Evolutionary conservation across 2,113 vertebrate species (phyloP).

Genomic region (Alligator mississippiensis): DNA sequence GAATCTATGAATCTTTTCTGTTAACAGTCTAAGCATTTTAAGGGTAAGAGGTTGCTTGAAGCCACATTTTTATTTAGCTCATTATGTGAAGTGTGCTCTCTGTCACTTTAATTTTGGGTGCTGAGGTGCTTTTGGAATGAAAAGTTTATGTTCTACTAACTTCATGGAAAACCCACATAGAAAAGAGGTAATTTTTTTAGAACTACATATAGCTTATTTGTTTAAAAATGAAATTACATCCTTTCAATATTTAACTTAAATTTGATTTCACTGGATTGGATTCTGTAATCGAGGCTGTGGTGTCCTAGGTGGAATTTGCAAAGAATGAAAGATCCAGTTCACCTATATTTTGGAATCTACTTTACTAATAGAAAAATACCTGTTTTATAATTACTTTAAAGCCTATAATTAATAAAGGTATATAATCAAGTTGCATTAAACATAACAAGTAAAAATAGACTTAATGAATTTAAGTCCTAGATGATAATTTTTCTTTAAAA

Average conservation of each 20-base stretch:
- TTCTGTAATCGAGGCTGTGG: neutral
- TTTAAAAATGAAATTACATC: neutral
- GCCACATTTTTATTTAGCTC: neutral
- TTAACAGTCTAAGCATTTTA: neutral
- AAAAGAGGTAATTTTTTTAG: neutral
- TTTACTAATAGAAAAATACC: neutral
- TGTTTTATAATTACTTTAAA: neutral
- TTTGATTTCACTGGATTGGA: neutral
- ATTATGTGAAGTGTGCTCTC: neutral
- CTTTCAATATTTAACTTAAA: neutral
- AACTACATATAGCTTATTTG: too few relatives aligned
- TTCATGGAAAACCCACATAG: neutral
- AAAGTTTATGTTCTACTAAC: neutral
- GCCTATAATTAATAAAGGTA: neutral
- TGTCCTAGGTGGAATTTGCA: slow-evolving; percentile 4
- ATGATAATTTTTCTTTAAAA: neutral
- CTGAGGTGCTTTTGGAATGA: neutral
- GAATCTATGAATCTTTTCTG: too few relatives aligned
- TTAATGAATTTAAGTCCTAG: neutral
- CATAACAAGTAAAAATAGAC: neutral
- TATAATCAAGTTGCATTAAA: neutral
- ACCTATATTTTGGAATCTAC: neutral
- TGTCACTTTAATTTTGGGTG: too few relatives aligned
- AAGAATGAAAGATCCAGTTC: neutral
- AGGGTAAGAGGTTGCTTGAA: neutral